Conservation (phyloP, 2,797 vertebrate species). For the Peromyscus attwateri region DNA sequence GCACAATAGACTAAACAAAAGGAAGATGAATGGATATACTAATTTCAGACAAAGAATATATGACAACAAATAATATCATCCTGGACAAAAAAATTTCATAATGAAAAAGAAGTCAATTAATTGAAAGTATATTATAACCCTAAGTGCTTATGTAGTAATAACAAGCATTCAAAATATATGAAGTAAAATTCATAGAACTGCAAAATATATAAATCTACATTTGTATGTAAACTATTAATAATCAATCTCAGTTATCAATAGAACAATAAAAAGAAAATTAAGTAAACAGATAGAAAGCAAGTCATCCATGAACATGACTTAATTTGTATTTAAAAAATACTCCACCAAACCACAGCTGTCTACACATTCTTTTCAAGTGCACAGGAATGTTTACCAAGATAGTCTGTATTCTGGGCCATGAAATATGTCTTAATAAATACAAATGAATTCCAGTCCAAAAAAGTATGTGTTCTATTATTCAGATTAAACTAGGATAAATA, state of each 20-base stretch:
- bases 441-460: conserved; percentile 15
- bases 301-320: background rate
- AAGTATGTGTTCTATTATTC: background rate
- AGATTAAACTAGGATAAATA: conserved; percentile 51
- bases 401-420: background rate
- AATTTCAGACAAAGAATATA: conserved; percentile 2
- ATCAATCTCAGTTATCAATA: conserved; percentile 3
- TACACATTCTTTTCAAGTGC: background rate
- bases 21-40: background rate
- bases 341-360: background rate
- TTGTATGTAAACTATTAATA: background rate
- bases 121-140: background rate
- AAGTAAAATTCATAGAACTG: conserved; percentile 6
- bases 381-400: conserved; percentile 10
- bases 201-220: conserved; percentile 16
- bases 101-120: background rate
- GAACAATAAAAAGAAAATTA: conserved; percentile 50
- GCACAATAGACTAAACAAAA: background rate
- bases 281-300: conserved; percentile 47
- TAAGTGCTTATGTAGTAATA: background rate
- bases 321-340: background rate
- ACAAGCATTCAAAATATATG: background rate
- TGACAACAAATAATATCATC: background rate
- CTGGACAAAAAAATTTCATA: background rate
- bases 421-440: background rate